Conservation (phyloP, 2,113 vertebrate genomes). For the Xiphophorus couchianus region DNA sequence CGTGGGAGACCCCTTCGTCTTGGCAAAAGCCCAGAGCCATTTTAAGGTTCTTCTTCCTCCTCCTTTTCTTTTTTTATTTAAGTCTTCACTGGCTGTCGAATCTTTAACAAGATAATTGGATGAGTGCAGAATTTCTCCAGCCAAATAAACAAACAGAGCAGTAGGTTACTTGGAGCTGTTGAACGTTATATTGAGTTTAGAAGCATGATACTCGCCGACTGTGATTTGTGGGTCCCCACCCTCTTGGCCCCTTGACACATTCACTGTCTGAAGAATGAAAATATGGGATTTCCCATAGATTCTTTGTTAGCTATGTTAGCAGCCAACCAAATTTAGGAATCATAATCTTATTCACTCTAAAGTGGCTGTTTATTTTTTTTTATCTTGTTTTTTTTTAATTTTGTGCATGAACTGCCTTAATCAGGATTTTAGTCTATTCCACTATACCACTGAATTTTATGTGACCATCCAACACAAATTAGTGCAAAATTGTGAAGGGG, state of each 20-base stretch:
- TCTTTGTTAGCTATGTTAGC: slow-evolving; percentile 19
- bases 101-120: slow-evolving; percentile 45
- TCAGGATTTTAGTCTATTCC: neutral
- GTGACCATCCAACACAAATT: neutral
- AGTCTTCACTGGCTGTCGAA: slow-evolving; percentile 40
- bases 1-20: slow-evolving; percentile 30
- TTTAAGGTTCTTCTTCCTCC: slow-evolving; percentile 35
- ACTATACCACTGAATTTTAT: neutral
- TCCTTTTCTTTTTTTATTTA: slow-evolving; percentile 31
- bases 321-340: slow-evolving; percentile 59
- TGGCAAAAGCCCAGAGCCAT: slow-evolving; percentile 46
- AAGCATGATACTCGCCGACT: slow-evolving; percentile 36
- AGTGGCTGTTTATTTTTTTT: slow-evolving; percentile 23
- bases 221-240: slow-evolving; percentile 69
- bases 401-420: slow-evolving; percentile 28
- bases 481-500: neutral
- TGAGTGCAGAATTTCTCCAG: slow-evolving; percentile 29
- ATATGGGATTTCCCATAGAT: slow-evolving; percentile 70
- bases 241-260: slow-evolving; percentile 54
- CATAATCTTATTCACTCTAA: slow-evolving; percentile 40
- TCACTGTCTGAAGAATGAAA: slow-evolving; percentile 50
- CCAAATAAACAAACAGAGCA: slow-evolving; percentile 59
- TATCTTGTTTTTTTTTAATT: slow-evolving; percentile 16
- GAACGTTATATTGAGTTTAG: slow-evolving; percentile 43
- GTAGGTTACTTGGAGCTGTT: slow-evolving; percentile 56